Conservation (phyloP, 2,113 vertebrate species). For the Egretta garzetta region DNA sequence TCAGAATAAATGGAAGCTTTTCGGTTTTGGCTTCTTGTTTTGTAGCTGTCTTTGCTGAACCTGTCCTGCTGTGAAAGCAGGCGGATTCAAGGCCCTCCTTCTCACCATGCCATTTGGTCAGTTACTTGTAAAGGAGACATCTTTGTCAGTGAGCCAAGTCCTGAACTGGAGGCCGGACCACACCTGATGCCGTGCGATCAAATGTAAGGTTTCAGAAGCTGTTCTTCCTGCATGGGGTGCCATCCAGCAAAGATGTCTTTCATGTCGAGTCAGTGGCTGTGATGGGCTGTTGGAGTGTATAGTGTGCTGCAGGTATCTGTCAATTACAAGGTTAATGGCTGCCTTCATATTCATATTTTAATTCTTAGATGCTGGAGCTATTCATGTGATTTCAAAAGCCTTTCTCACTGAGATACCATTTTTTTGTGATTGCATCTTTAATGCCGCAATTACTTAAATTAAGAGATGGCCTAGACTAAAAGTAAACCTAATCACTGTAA, state of each 20-base stretch:
- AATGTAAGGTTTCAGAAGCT: conserved; percentile 80
- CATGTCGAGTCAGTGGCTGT: neutral
- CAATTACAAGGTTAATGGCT: neutral
- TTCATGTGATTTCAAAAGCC: neutral
- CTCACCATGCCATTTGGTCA: conserved; percentile 93
- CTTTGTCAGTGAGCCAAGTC: conserved; percentile 91
- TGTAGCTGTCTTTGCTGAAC: conserved; percentile 88
- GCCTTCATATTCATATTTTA: neutral
- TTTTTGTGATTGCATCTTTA: neutral
- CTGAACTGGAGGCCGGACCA: conserved; percentile 81
- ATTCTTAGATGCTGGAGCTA: neutral
- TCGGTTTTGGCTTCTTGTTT: neutral
- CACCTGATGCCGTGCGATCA: conserved; percentile 88
- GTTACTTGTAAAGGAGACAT: conserved; percentile 95
- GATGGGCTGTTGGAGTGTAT: neutral
- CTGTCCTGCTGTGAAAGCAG: conserved; percentile 91
- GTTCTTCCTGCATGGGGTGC: neutral
- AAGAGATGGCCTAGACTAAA: neutral
- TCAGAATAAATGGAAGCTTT: neutral
- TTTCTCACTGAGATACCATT: neutral
- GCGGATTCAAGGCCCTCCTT: conserved; percentile 86
- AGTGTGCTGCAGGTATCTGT: neutral
- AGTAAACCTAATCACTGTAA: neutral
- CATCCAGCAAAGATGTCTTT: neutral
- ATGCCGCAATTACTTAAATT: neutral